Evolutionary conservation across 2,888 invertebrate genomes (phyloP).

Genomic region (Tetragonisca angustula): DNA sequence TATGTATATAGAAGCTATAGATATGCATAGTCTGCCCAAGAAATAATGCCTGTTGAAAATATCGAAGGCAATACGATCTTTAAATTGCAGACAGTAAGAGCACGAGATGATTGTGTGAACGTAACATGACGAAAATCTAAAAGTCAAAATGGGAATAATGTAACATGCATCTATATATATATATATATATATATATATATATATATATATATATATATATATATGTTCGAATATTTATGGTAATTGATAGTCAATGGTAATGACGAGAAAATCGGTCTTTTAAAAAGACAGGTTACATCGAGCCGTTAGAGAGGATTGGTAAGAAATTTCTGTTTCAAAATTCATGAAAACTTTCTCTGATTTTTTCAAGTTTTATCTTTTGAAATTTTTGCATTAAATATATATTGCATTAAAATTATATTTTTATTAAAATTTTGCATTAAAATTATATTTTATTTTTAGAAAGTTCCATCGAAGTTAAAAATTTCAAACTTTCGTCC

Average conservation of each 20-base stretch:
- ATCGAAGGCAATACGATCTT: background rate
- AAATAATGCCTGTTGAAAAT: conserved; percentile 49
- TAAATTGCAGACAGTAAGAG: background rate
- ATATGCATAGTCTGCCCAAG: conserved; percentile 35
- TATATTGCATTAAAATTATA: too few relatives aligned
- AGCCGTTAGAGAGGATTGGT: conserved; percentile 19
- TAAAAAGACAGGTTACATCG: background rate
- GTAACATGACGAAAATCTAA: background rate
- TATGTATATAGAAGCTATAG: conserved; percentile 59
- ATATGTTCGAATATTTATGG: background rate
- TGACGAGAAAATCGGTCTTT: conserved; percentile 24
- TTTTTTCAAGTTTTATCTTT: background rate
- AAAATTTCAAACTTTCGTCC: background rate
- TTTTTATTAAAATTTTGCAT: too few relatives aligned
- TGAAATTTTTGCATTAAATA: background rate
- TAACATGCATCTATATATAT: background rate
- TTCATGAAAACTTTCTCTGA: too few relatives aligned
- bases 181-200: background rate
- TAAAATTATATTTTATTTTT: background rate
- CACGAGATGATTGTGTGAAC: background rate
- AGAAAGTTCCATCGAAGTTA: background rate
- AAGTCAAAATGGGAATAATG: conserved; percentile 4
- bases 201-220: background rate
- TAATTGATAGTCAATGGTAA: conserved; percentile 2
- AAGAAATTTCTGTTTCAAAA: background rate